A percentile compares a stretch with the other conserved stretches of the same genome.
phyloP scores from a whole-genome alignment of 2,797 vertebrate species.

The Poliocrania exsul region DNA sequence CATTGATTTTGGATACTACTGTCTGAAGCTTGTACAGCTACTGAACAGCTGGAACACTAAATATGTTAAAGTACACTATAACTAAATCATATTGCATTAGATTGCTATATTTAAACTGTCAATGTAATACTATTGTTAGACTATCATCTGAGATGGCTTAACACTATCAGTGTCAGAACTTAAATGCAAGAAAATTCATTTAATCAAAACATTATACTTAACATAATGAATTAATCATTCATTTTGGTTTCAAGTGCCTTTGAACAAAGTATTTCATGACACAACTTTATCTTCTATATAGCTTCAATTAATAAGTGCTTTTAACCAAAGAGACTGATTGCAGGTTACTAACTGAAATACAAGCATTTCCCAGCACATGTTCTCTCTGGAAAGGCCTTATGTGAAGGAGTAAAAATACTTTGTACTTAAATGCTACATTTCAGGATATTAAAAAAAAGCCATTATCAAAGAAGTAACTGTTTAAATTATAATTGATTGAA shows the following conservation, averaged over 20 bases:
- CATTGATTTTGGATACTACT: not conserved
- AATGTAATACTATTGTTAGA: not conserved
- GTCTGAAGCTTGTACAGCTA: not conserved
- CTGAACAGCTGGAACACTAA: not conserved
- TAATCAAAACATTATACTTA: constrained; percentile 28
- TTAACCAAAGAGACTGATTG: not conserved
- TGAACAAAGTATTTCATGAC: not conserved
- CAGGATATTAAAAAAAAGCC: not conserved
- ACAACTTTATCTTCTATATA: not conserved
- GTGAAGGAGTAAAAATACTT: not conserved
- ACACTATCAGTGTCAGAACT: constrained; percentile 9
- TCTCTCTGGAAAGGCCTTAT: not conserved
- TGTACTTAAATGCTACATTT: not conserved
- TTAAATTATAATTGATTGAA: not conserved
- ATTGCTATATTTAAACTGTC: not conserved
- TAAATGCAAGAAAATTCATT: not conserved
- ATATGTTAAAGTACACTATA: not conserved
- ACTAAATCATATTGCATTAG: not conserved
- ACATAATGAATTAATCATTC: constrained; percentile 35
- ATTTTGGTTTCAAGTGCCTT: not conserved
- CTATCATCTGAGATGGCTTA: not conserved
- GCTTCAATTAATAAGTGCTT: constrained; percentile 25
- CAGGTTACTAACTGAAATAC: not conserved
- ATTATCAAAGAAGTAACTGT: not conserved
- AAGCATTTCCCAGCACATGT: not conserved